Conservation (phyloP, 2,888 invertebrate species). For the Ariolimax columbianus region DNA sequence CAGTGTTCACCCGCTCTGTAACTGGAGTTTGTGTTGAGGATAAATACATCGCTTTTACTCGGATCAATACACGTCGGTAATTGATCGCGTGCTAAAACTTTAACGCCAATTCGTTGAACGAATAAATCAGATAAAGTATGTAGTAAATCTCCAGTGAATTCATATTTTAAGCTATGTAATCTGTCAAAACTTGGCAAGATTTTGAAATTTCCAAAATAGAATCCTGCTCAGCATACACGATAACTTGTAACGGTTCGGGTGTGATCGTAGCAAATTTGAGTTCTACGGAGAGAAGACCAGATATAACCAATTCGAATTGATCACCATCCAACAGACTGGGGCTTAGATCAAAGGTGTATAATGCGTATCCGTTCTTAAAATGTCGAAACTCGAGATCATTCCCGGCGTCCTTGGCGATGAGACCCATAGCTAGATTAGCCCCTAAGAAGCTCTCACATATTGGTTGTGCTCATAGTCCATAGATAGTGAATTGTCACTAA, state of each 20-base stretch:
- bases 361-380: background rate
- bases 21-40: background rate
- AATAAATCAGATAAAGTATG: background rate
- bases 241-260: background rate
- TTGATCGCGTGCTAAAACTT: background rate
- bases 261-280: background rate
- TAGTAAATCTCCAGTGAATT: background rate
- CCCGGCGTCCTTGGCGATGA: background rate
- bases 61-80: background rate
- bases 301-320: constrained; percentile 6
- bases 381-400: background rate
- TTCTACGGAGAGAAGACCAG: background rate
- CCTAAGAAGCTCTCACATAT: background rate
- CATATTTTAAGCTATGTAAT: background rate
- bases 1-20: background rate
- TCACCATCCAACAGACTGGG: constrained; percentile 15
- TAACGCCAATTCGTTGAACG: background rate
- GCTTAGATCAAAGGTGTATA: constrained; percentile 25
- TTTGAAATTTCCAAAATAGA: background rate
- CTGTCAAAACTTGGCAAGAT: background rate
- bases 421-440: background rate
- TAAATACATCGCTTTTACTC: background rate
- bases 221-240: background rate
- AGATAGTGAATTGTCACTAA: constrained; percentile 31
- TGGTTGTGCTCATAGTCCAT: constrained; percentile 9